Base-by-base conservation (phyloP, 2,113 vertebrate genomes). In the Xenopus borealis region DNA sequence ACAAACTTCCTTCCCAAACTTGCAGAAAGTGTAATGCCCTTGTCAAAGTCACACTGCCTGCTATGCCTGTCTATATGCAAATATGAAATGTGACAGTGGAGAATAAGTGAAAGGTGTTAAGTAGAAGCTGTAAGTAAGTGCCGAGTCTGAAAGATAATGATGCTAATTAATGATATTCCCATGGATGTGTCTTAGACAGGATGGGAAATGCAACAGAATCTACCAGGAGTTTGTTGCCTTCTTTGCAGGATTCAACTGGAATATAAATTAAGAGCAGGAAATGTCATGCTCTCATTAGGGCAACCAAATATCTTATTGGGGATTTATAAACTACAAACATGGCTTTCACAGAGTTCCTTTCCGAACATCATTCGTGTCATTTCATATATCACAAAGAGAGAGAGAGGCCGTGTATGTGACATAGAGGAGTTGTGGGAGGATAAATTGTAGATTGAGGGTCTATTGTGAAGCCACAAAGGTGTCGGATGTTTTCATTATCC, bases 131-230 rank as follows among this genome's bases (percentile, higher is more conserved):
- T 71, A 81, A 85, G 80, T 78, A 83, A 68, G 62, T 79, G 80
- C 84, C 81, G 68, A 69, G 78, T 70, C 80, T 79, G 82, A 86
- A 85, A 85, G 76, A 78, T 87, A 87, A 88, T 82, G 80, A 83
- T 69, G 75, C 70, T 84, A 88, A 87, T 86, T 88, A 88, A 79
- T 53, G 3, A 62, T 80, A 82, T 81, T 82, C 80, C 82, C 75
- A 78, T 61, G 40, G 72, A 81, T 1, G 69, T 62, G 45, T 61
- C 78, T 57, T 2, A 71, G 13, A 68, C 53, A 62, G 62, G 78
- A 71, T 12, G 10, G 67, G 65, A 50, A 73, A 72, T 64, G 57
- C 23, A 71, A 58, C 20, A 75, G 66, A 67, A 81, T 19, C 20
- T 30, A 44, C 59, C 67, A 71, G 61, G 79, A 62, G 55, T 82